Base-by-base conservation (phyloP, 2,113 vertebrate species). In the Ptychochromis oligacanthus region DNA sequence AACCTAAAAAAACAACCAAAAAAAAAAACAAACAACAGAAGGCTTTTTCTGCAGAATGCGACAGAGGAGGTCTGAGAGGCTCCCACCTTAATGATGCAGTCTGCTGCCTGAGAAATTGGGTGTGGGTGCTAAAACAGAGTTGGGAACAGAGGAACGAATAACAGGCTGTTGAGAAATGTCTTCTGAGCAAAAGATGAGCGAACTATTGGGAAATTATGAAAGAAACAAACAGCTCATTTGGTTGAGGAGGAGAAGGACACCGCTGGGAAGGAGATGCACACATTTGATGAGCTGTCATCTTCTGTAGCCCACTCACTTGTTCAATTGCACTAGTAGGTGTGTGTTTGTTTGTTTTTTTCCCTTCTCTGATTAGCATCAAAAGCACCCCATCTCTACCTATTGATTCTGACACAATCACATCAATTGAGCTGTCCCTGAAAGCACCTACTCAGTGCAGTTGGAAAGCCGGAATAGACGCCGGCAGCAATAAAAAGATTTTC, bases 231-330 rank as follows among this genome's bases (percentile, higher is more conserved):
- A 5, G 65, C 54, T 85, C 26, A 79, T n/a, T 67, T 81, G 31
- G 14, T 87, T 84, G 46, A 9, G 31, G 11, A 34, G 54, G 62
- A 40, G 52, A 57, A 24, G 13, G 59, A 82, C 13, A 61, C 26
- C 11, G n/a, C 9, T 2, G 64, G 76, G 78, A 60, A n/a, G n/a
- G n/a, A 65, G 43, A 86, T 14, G 40, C 34, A 14, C 61, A 77
- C 46, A 31, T 11, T 9, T 7, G 60, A 22, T 22, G 56, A 77
- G 83, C 38, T 78, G 75, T 80, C 75, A 67, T 80, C 64, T 80
- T 65, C 34, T 58, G 17, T 8, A 31, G 65, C 88, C 86, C 82
- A 78, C 89, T 77, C 76, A 6, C 56, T 88, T 56, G 10, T 77
- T 85, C 76, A 40, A 46, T 74, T 22, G 52, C 81, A 59, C 22